Conservation (phyloP, 2,888 invertebrate genomes). For the Rhagonycha fulva region DNA sequence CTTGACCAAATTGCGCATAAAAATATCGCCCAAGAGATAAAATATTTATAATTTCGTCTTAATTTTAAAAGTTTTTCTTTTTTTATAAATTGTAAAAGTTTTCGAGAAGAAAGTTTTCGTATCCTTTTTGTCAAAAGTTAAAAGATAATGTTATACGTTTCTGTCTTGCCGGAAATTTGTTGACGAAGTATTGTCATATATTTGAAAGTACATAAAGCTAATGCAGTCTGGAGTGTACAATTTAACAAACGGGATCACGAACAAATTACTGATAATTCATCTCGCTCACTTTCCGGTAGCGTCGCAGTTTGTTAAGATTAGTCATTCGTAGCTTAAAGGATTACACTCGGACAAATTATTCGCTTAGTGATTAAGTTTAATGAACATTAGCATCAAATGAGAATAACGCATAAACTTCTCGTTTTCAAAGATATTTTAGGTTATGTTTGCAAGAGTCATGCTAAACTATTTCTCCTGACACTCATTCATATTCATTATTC, state of each 20-base stretch:
- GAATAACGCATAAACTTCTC: slow-evolving; percentile 7
- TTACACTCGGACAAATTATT: slow-evolving; percentile 53
- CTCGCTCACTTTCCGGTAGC: slow-evolving; percentile 45
- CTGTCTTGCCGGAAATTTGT: slow-evolving; percentile 8
- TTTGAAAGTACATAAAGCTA: slow-evolving; percentile 34
- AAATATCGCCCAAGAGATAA: background rate
- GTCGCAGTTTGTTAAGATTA: slow-evolving; percentile 54
- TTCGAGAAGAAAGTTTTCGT: background rate
- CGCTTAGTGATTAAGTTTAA: slow-evolving; percentile 52
- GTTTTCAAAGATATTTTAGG: slow-evolving; percentile 11
- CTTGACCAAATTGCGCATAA: background rate
- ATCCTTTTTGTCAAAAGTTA: background rate
- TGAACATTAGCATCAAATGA: slow-evolving; percentile 45
- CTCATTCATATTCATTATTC: slow-evolving; percentile 44
- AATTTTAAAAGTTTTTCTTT: background rate
- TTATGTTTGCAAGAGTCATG: slow-evolving; percentile 24
- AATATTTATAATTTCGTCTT: background rate
- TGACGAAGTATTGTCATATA: slow-evolving; percentile 35
- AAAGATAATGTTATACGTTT: slow-evolving; percentile 7
- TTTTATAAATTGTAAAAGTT: background rate
- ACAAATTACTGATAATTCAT: slow-evolving; percentile 50
- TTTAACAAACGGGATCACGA: slow-evolving; percentile 41
- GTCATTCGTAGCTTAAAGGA: slow-evolving; percentile 47
- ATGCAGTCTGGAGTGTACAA: slow-evolving; percentile 30
- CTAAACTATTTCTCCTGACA: slow-evolving; percentile 34